Evolutionary conservation across 2,888 invertebrate species (phyloP).

Genomic region (Cataglyphis altisquamis): DNA sequence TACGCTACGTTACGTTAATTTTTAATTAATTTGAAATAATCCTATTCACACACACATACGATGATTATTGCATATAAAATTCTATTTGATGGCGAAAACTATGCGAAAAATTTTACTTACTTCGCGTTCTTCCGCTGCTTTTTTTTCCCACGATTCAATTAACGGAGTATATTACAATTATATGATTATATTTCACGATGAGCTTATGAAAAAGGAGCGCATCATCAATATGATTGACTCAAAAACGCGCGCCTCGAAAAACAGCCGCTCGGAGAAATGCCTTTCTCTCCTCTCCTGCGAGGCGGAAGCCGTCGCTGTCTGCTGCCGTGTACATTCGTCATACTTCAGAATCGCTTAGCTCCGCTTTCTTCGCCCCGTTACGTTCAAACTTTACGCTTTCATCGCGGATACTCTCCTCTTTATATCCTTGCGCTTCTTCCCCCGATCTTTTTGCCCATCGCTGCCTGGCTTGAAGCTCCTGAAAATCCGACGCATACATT

Average conservation of each 20-base stretch:
- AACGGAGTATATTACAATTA: neutral
- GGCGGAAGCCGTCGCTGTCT: conserved; percentile 24
- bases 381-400: conserved; percentile 58
- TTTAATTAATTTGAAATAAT: conserved; percentile 67
- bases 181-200: neutral
- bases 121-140: neutral
- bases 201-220: neutral
- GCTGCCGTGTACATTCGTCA: conserved; percentile 72
- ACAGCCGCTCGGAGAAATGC: conserved; percentile 8
- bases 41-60: neutral
- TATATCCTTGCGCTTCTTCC: conserved; percentile 29
- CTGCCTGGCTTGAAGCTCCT: neutral
- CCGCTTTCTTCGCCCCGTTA: conserved; percentile 51
- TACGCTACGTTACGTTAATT: conserved; percentile 55
- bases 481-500: conserved; percentile 63
- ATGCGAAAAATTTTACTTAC: conserved; percentile 50
- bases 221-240: conserved; percentile 13
- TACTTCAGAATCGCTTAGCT: conserved; percentile 76
- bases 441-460: conserved; percentile 26
- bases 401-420: conserved; percentile 48
- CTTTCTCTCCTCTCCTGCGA: conserved; percentile 5
- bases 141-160: neutral
- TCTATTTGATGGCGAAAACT: conserved; percentile 55
- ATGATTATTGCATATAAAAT: conserved; percentile 57
- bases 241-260: conserved; percentile 3